Percentiles rank a stretch among this genome's conserved stretches.
Conservation (phyloP, 1,140 invertebrate genomes). For the Dufourea novaeangliae region DNA sequence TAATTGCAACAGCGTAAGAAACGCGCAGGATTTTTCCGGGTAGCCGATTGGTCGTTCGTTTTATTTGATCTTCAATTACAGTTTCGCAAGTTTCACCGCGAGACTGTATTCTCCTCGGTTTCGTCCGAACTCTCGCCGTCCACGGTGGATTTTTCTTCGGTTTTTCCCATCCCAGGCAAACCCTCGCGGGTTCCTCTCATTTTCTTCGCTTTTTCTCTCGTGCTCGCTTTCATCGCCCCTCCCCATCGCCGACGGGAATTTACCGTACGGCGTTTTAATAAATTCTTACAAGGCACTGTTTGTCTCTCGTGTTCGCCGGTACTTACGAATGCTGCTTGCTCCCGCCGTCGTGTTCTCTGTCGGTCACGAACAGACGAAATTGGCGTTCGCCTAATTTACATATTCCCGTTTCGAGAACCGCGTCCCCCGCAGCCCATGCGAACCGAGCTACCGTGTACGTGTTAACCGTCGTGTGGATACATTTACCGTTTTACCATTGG, state of each 20-base stretch:
- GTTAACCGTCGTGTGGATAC: slow-evolving; percentile 18
- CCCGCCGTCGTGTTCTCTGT: neutral
- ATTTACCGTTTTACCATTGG: neutral
- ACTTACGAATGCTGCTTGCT: slow-evolving; percentile 36
- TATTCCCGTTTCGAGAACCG: slow-evolving; percentile 43
- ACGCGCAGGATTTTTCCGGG: neutral
- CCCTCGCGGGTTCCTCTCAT: too few relatives aligned
- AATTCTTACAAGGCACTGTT: slow-evolving; percentile 41
- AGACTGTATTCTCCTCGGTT: neutral
- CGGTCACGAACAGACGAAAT: slow-evolving; percentile 49
- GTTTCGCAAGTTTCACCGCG: neutral
- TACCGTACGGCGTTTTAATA: slow-evolving; percentile 33
- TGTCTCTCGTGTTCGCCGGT: slow-evolving; percentile 6
- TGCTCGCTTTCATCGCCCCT: neutral
- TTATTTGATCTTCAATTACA: slow-evolving; percentile 7
- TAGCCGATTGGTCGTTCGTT: neutral
- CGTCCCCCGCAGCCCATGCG: neutral
- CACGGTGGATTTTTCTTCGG: neutral
- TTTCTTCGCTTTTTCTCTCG: too few relatives aligned
- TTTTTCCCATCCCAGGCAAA: too few relatives aligned
- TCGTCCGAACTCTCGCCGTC: too few relatives aligned
- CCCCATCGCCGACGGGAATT: neutral
- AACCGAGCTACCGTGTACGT: slow-evolving; percentile 19
- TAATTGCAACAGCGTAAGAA: neutral
- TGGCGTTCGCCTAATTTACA: slow-evolving; percentile 53